Conservation (phyloP, 2,797 vertebrate genomes). For the Pseudotriccus pelzelni region DNA sequence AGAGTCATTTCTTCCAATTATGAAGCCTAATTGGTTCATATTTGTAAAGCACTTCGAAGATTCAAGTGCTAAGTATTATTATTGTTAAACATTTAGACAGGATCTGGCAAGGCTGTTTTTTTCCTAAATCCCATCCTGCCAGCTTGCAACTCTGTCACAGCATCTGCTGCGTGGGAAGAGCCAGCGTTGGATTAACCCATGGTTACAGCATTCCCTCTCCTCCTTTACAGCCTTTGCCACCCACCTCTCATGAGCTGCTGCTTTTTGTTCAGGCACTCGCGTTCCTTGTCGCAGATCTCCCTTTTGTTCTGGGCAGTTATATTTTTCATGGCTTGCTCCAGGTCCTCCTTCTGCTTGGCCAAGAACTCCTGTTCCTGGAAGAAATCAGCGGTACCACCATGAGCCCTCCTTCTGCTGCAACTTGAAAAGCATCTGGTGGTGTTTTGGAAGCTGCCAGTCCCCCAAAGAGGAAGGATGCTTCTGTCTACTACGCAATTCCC, state of each 20-base stretch:
- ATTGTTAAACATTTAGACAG: conserved; percentile 63
- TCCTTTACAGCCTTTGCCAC: neutral
- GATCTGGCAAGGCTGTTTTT: conserved; percentile 34
- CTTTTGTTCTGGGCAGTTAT: conserved; percentile 87
- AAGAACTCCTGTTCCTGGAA: conserved; percentile 86
- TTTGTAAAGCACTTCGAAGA: conserved; percentile 43
- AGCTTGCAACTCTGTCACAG: conserved; percentile 37
- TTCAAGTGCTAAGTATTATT: conserved; percentile 50
- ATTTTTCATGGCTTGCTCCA: conserved; percentile 84
- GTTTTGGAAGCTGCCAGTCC: neutral
- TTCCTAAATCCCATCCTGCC: conserved; percentile 25
- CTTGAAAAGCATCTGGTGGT: neutral
- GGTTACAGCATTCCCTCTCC: neutral
- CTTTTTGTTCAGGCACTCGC: conserved; percentile 87
- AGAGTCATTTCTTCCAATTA: conserved; percentile 27
- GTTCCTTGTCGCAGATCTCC: conserved; percentile 90
- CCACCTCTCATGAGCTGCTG: conserved; percentile 91
- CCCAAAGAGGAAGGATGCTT: neutral
- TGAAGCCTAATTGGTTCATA: conserved; percentile 38
- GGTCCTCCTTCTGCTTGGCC: conserved; percentile 80
- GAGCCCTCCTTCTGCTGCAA: neutral
- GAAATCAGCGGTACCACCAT: neutral
- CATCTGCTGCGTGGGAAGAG: conserved; percentile 47
- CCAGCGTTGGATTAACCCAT: conserved; percentile 3
- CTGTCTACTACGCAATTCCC: rapidly evolving